Conservation (phyloP, 2,888 invertebrate genomes). For the Leucania comma region DNA sequence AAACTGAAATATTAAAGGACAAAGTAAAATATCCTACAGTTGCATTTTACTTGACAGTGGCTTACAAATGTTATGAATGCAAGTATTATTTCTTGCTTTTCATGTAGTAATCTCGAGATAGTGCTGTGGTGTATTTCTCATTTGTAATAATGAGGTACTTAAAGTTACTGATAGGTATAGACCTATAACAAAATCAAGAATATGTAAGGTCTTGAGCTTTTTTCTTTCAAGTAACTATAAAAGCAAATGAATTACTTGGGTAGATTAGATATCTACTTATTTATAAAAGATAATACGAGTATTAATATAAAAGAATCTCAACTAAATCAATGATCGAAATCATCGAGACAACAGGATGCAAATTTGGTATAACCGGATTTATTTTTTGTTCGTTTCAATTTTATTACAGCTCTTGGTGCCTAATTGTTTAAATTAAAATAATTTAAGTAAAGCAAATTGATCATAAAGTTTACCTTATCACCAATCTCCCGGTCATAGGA, state of each 20-base stretch:
- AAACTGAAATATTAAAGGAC: constrained; percentile 20
- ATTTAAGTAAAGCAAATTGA: background rate
- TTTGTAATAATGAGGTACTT: background rate
- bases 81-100: constrained; percentile 23
- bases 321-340: background rate
- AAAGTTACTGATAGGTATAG: constrained; percentile 3
- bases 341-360: background rate
- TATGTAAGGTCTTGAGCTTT: background rate
- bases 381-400: background rate
- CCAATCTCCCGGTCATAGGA: constrained; percentile 11
- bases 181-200: background rate
- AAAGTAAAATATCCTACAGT: constrained; percentile 24
- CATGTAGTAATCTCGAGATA: constrained; percentile 10
- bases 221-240: no score
- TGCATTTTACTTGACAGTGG: constrained; percentile 37
- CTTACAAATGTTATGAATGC: constrained; percentile 40
- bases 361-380: background rate
- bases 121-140: constrained; percentile 6
- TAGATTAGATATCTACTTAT: no score
- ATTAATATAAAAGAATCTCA: background rate
- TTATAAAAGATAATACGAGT: no score
- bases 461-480: constrained; percentile 20
- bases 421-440: background rate
- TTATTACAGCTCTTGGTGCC: background rate
- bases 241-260: no score